Evolutionary conservation across 2,113 vertebrate genomes (phyloP).

Genomic region (Lagopus muta): DNA sequence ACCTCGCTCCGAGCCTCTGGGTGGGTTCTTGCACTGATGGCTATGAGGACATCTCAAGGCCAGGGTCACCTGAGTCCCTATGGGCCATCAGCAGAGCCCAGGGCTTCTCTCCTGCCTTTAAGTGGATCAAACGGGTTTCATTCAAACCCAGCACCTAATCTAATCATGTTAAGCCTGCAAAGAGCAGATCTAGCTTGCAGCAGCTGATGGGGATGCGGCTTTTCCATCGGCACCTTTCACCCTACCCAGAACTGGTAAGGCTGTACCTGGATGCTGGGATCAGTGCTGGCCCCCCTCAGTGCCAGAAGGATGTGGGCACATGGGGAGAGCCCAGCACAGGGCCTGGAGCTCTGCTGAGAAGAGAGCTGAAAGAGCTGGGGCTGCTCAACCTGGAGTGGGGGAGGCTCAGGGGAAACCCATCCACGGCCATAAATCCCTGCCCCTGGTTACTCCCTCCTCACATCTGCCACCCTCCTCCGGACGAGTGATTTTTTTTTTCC

Average conservation of each 20-base stretch:
- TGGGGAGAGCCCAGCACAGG: too few species aligned
- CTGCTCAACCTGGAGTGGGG: too few species aligned
- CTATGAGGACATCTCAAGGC: neutral
- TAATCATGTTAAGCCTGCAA: neutral
- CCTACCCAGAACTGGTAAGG: too few species aligned
- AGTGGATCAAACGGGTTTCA: neutral
- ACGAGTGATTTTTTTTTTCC: neutral
- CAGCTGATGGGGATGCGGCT: neutral
- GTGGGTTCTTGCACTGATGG: neutral
- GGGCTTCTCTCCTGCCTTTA: neutral
- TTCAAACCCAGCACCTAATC: neutral
- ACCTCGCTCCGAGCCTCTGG: neutral
- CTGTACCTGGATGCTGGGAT: neutral
- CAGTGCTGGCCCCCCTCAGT: neutral
- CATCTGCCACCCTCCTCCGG: neutral
- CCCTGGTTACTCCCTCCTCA: neutral
- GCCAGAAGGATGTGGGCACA: too few species aligned
- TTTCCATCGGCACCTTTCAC: neutral
- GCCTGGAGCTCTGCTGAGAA: too few species aligned
- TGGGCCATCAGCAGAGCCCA: neutral
- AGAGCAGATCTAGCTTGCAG: neutral
- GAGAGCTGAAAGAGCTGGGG: too few species aligned
- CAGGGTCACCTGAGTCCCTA: neutral
- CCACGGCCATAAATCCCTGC: neutral
- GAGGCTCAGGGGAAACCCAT: neutral